Evolutionary conservation across 2,113 vertebrate genomes (phyloP).

Genomic region (Nyctibius bracteatus): DNA sequence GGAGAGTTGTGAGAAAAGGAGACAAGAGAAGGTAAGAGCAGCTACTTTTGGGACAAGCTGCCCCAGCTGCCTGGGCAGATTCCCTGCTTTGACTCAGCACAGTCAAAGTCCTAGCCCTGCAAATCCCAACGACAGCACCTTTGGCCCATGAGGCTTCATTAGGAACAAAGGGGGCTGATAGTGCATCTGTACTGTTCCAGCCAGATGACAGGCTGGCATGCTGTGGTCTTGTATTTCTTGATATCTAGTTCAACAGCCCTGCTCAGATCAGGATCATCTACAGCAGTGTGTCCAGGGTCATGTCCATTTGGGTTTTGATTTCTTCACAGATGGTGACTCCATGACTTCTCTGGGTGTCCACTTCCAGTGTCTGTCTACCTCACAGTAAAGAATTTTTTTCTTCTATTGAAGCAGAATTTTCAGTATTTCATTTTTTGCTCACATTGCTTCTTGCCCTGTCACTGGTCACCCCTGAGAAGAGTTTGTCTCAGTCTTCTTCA

Average conservation of each 20-base stretch:
- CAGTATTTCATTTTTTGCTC: neutral
- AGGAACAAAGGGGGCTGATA: no score
- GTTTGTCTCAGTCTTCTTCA: neutral
- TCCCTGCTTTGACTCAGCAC: neutral
- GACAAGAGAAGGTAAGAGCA: neutral
- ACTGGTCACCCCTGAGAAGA: neutral
- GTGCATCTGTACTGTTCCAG: neutral
- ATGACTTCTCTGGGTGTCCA: neutral
- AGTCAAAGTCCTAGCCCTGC: neutral
- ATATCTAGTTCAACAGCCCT: neutral
- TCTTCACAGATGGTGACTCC: neutral
- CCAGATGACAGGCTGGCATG: neutral
- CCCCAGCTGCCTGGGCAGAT: neutral
- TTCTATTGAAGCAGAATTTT: neutral
- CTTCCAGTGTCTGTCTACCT: neutral
- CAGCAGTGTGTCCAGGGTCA: neutral
- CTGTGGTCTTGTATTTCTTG: neutral
- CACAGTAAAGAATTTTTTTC: neutral
- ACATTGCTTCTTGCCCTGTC: neutral
- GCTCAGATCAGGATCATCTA: neutral
- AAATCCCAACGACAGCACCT: neutral
- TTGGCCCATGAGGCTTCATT: neutral
- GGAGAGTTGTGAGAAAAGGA: neutral
- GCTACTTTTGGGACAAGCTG: neutral
- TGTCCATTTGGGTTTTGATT: neutral